Evolutionary conservation across 2,113 vertebrate species (phyloP).

Genomic region (Galbula dea): DNA sequence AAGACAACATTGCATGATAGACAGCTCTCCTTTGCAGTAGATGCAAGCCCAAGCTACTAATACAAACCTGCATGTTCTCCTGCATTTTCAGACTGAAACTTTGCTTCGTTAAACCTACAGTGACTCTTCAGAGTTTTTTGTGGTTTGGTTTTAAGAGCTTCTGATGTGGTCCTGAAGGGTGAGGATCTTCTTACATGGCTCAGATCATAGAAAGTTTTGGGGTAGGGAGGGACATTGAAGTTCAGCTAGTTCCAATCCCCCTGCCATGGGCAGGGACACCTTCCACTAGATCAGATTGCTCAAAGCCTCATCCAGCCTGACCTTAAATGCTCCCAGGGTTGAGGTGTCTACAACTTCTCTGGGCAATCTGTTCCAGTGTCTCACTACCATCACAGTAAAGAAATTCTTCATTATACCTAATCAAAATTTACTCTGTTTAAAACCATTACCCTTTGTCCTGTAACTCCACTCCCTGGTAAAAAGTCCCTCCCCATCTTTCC

Average conservation of each 20-base stretch:
- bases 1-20: background rate
- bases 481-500: too few relatives aligned
- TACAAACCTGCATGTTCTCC: background rate
- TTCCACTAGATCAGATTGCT: background rate
- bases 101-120: background rate
- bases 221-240: background rate
- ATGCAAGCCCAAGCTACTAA: background rate
- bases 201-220: background rate
- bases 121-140: background rate
- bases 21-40: background rate
- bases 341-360: background rate
- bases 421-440: background rate
- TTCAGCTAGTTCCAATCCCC: background rate
- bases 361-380: background rate
- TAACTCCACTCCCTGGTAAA: background rate
- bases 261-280: background rate
- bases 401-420: background rate
- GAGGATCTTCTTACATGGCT: background rate
- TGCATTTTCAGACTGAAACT: background rate
- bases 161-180: background rate
- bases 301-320: background rate
- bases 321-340: background rate
- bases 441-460: background rate
- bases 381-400: background rate
- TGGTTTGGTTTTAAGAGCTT: background rate